Percentiles rank a stretch among this genome's conserved stretches.
These are phyloP conservation scores for Conus ventricosus DNA, from an alignment of 1,140 invertebrate genomes.

Conservation along the genomic window DNA sequence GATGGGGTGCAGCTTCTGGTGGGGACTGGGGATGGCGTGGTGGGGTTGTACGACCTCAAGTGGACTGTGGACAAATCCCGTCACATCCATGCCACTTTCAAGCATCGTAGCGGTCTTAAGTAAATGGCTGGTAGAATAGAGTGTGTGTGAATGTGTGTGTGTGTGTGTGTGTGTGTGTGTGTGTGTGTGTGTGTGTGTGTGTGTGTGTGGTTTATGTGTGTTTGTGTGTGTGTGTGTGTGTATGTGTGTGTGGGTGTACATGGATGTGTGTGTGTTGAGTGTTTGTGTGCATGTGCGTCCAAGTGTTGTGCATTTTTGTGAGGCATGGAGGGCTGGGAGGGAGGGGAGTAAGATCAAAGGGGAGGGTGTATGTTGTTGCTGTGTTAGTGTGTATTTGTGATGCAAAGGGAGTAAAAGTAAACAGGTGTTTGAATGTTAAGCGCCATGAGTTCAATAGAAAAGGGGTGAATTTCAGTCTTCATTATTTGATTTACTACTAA, in stretches of 20 bases:
- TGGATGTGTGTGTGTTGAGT: not conserved
- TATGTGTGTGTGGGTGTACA: too few species aligned
- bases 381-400: too few species aligned
- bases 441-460: too few species aligned
- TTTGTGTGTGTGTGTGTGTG: not conserved
- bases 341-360: too few species aligned
- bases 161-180: too few species aligned
- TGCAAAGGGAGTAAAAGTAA: too few species aligned
- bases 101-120: conserved; percentile 38
- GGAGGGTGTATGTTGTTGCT: too few species aligned
- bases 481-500: too few species aligned
- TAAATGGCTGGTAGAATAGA: conserved; percentile 7
- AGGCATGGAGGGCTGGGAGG: too few species aligned
- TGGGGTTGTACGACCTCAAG: conserved; percentile 72
- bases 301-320: too few species aligned
- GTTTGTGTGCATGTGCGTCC: not conserved
- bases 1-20: conserved; percentile 79
- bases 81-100: conserved; percentile 48
- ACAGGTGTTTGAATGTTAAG: too few species aligned
- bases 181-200: not conserved
- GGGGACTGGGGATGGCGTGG: conserved; percentile 87
- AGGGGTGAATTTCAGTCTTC: too few species aligned
- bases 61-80: conserved; percentile 42
- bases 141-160: not conserved
- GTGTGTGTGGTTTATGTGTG: not conserved